Base-by-base conservation (phyloP, 2,888 invertebrate species). In the Pseudococcus longispinus region DNA sequence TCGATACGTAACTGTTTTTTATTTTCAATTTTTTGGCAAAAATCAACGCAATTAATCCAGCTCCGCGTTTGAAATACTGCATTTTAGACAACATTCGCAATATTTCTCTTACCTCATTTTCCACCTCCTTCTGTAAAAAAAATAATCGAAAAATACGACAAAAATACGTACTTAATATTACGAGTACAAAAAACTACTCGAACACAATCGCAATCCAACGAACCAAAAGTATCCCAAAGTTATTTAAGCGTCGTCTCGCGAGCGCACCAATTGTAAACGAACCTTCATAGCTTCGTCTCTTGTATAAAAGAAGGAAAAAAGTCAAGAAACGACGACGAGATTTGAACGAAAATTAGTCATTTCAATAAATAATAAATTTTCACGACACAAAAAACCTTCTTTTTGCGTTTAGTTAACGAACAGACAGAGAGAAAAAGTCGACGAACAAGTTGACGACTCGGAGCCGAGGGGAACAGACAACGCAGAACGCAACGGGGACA, bases 361-460 rank as follows among this genome's bases (percentile, higher is more conserved):
- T 29, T 26, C 29, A 29, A 70, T 70, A 70, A 70, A 70, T 70
- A 70, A 70, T 70, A 70, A 70, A 70, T 70, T 70, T 70, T 70
- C 29, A 18, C 29, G 70, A 29, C 70, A 29, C 15, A 70, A 70
- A 70, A 70, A 70, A 29, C 29, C 23, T 23, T 23, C 11, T 23
- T 65, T 70, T 70, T 6, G 29, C 70, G 4, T 70, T 70, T 70
- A 70, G 70, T 70, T 70, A 70, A 70, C 70, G 70, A 70, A 70
- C 70, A 9, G 8, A n/a, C n/a, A n/a, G n/a, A n/a, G n/a, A 37
- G 37, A 26, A 11, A 29, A 29, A 29, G 6, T 70, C 18, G 29
- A 18, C 29, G 29, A 32, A 26, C 26, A 65, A 70, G 32, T 8
- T 60, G 60, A 0, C 20, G 29, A 13, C 29, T 15, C 15, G 29